phyloP scores from a whole-genome alignment of 2,888 invertebrate genomes.

The Acanthosepion lycidas region DNA sequence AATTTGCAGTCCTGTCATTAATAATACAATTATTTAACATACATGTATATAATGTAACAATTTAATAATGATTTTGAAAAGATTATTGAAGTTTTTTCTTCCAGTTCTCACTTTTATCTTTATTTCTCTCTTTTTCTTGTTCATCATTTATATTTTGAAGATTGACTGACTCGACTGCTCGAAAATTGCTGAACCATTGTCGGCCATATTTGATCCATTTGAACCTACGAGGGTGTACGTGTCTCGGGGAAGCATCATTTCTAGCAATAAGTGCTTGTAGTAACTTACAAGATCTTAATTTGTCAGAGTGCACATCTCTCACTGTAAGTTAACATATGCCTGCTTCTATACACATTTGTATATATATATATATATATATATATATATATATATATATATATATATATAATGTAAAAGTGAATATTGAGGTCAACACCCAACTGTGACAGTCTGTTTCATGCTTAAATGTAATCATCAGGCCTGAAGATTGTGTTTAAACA shows the following conservation, averaged over 20 bases:
- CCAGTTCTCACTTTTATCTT: background rate
- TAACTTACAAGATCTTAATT: slow-evolving; percentile 74
- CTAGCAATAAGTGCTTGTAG: slow-evolving; percentile 71
- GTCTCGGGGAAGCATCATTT: slow-evolving; percentile 66
- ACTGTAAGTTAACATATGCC: slow-evolving; percentile 65
- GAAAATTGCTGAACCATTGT: slow-evolving; percentile 69
- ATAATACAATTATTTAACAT: too few species aligned
- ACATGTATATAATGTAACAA: too few species aligned
- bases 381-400: too few species aligned
- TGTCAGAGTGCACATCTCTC: slow-evolving; percentile 71
- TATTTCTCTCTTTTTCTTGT: background rate
- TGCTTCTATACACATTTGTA: slow-evolving; percentile 40
- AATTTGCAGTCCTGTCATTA: too few species aligned
- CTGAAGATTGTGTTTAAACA: too few species aligned
- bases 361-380: background rate
- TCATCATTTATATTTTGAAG: slow-evolving; percentile 56
- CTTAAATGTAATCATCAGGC: too few species aligned
- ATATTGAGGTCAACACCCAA: too few species aligned
- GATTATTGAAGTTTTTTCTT: too few species aligned
- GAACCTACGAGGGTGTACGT: slow-evolving; percentile 70
- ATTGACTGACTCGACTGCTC: slow-evolving; percentile 71
- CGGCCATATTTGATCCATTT: slow-evolving; percentile 74
- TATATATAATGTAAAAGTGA: too few species aligned
- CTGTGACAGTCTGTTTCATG: too few species aligned
- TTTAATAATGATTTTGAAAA: too few species aligned